phyloP scores from a whole-genome alignment of 1,140 invertebrate genomes.

The Drosophila orena region DNA sequence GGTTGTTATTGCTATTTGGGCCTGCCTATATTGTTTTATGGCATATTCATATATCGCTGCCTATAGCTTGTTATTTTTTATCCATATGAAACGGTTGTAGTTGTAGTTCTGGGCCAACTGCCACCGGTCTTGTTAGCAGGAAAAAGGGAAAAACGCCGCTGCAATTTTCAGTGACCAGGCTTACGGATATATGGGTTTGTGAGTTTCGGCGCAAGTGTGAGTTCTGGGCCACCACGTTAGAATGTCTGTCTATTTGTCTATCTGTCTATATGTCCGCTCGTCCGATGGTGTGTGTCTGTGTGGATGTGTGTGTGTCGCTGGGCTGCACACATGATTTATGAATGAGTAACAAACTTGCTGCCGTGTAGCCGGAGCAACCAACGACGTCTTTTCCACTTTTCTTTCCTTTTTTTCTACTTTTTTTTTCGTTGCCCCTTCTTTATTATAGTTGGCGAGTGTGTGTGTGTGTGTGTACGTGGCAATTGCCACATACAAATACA shows the following conservation, averaged over 20 bases:
- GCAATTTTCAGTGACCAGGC: slow-evolving; percentile 79
- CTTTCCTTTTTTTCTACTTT: slow-evolving; percentile 43
- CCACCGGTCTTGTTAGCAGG: slow-evolving; percentile 51
- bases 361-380: slow-evolving; percentile 75
- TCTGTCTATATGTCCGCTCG: slow-evolving; percentile 44
- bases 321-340: slow-evolving; percentile 81
- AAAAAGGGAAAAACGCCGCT: slow-evolving; percentile 63
- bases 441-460: slow-evolving; percentile 63
- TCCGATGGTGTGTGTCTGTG: slow-evolving; percentile 25
- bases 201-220: background rate
- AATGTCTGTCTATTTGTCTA: slow-evolving; percentile 44
- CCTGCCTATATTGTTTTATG: slow-evolving; percentile 81
- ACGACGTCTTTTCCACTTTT: slow-evolving; percentile 72
- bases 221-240: slow-evolving; percentile 13
- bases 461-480: slow-evolving; percentile 56
- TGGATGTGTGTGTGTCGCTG: slow-evolving; percentile 42
- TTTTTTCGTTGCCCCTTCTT: slow-evolving; percentile 55
- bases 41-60: slow-evolving; percentile 79
- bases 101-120: slow-evolving; percentile 68
- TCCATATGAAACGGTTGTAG: slow-evolving; percentile 49
- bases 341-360: slow-evolving; percentile 83
- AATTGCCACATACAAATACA: slow-evolving; percentile 71
- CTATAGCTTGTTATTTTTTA: slow-evolving; percentile 35
- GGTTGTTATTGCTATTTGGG: slow-evolving; percentile 39
- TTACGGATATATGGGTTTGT: slow-evolving; percentile 5